Percentiles rank a stretch among this genome's conserved stretches.
Evolutionary conservation across 2,797 vertebrate genomes (phyloP).

Genomic region (Microctenopoma lineatum): DNA sequence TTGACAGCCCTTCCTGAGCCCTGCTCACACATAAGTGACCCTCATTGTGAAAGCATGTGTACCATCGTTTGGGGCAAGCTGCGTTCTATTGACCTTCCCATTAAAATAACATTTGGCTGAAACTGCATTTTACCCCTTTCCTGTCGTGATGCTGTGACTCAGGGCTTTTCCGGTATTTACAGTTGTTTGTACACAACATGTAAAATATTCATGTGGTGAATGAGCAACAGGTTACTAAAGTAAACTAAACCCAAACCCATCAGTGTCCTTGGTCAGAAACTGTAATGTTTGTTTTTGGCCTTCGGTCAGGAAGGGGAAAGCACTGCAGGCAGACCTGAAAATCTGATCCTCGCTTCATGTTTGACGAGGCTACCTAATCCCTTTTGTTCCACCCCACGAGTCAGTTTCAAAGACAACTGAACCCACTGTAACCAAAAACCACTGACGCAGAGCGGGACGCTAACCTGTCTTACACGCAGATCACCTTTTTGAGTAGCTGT

Average conservation of each 20-base stretch:
- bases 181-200: conserved; percentile 72
- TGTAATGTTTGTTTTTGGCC: conserved; percentile 13
- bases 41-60: conserved; percentile 81
- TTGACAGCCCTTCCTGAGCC: conserved; percentile 81
- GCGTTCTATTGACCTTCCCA: conserved; percentile 61
- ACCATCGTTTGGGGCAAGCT: conserved; percentile 64
- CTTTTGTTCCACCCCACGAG: conserved; percentile 71
- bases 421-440: conserved; percentile 70
- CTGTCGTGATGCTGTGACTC: conserved; percentile 75
- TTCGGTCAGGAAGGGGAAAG: conserved; percentile 42
- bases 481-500: conserved; percentile 27
- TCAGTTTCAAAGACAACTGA: conserved; percentile 73
- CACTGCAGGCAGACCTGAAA: conserved; percentile 59
- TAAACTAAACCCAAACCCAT: background rate
- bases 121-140: conserved; percentile 72
- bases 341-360: conserved; percentile 70
- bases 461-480: conserved; percentile 44
- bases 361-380: conserved; percentile 73
- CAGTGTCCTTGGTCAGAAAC: background rate
- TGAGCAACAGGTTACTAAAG: background rate
- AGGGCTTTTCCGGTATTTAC: conserved; percentile 63
- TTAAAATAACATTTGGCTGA: conserved; percentile 80
- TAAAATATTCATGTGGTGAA: background rate
- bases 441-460: conserved; percentile 75
- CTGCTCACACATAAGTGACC: conserved; percentile 77